phyloP scores from a whole-genome alignment of 2,113 vertebrate species.

The Grammatotria lemairii region DNA sequence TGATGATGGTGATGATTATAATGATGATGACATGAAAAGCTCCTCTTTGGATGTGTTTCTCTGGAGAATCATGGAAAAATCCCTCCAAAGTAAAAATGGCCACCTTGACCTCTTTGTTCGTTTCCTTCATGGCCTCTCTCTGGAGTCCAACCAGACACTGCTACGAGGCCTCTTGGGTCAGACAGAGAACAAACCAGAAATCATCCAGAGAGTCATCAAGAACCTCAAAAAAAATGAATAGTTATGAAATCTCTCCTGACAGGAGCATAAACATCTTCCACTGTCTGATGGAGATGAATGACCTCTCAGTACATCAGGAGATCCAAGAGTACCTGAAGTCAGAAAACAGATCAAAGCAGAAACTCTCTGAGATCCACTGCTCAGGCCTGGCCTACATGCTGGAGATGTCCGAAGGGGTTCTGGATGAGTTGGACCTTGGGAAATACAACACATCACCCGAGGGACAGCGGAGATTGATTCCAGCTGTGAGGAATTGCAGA shows the following conservation, averaged over 20 bases:
- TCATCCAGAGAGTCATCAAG: not conserved
- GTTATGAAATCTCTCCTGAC: not conserved
- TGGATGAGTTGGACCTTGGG: not conserved
- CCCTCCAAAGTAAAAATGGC: no score
- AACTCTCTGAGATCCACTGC: not conserved
- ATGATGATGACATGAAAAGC: no score
- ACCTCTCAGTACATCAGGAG: not conserved
- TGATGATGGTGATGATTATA: no score
- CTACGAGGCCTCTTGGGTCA: not conserved
- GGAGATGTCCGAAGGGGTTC: not conserved
- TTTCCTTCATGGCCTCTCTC: no score
- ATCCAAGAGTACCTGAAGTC: not conserved
- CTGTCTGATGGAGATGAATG: not conserved
- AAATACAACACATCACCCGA: not conserved
- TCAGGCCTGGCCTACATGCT: not conserved
- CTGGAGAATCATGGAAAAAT: no score
- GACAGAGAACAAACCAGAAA: not conserved
- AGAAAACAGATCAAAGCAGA: not conserved
- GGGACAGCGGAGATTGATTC: not conserved
- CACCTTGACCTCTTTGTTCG: no score
- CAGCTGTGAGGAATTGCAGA: not conserved
- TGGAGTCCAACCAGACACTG: not conserved
- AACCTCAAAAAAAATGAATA: not conserved
- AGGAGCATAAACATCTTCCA: not conserved
- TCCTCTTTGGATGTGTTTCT: no score